Conservation (phyloP, 2,888 invertebrate genomes). For the Sesia apiformis region DNA sequence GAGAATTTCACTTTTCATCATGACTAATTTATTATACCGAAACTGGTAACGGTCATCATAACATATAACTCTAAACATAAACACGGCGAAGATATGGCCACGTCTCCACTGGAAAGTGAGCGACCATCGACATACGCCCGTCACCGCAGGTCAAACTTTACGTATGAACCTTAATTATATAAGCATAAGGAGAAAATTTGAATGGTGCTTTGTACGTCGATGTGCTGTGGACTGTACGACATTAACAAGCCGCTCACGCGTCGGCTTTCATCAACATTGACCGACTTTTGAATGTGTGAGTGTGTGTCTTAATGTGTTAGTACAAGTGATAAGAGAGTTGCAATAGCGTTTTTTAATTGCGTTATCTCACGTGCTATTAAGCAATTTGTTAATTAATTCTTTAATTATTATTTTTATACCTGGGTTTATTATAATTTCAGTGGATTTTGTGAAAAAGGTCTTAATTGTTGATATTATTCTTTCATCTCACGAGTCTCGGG, state of each 20-base stretch:
- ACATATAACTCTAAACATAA: not conserved
- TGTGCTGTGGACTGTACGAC: slow-evolving; percentile 1
- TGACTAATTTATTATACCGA: too few relatives aligned
- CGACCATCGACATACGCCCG: too few relatives aligned
- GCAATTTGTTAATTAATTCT: too few relatives aligned
- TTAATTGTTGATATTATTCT: too few relatives aligned
- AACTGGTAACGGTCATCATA: too few relatives aligned
- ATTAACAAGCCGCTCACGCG: slow-evolving; percentile 35
- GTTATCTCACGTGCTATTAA: too few relatives aligned
- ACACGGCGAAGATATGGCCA: not conserved
- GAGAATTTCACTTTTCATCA: too few relatives aligned
- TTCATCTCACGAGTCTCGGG: too few relatives aligned
- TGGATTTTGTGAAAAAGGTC: too few relatives aligned
- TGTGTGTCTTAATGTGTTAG: not conserved
- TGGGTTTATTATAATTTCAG: too few relatives aligned
- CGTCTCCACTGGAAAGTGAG: not conserved
- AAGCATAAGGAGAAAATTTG: not conserved
- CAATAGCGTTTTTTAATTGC: too few relatives aligned
- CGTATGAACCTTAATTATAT: not conserved
- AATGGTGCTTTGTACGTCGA: not conserved
- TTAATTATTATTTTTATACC: too few relatives aligned
- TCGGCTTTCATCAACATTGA: slow-evolving; percentile 39
- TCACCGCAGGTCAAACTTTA: not conserved
- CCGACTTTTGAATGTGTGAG: slow-evolving; percentile 18
- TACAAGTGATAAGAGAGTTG: not conserved